Evolutionary conservation across 2,888 invertebrate species (phyloP), one percentile per base, ranked within the genome.

Genomic region (Steromphala cineraria): DNA sequence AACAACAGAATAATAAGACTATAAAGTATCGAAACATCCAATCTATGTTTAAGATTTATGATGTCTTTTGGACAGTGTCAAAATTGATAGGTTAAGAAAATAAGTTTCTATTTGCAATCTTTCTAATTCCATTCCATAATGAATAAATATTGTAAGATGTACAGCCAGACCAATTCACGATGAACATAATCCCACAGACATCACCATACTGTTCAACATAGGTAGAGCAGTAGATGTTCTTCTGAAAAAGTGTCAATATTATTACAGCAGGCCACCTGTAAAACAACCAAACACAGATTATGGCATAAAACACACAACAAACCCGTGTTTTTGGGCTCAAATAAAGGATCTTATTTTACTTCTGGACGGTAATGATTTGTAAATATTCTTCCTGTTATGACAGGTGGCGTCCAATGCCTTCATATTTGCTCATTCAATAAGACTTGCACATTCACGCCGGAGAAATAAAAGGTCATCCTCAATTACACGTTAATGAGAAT

Each of bases 251-350:
- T 24, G 62, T 62, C 62, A 62, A 62, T 62, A 62, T 62, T 62
- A 62, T 62, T 24, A 0, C 62, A 62, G 62, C 28, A 13, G 24
- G 24, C 24, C 62, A 24, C 62, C 62, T 62, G 62, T 62, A 62
- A 62, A 62, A 62, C 62, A 62, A 62, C 24, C 62, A 62, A 62
- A 62, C 62, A 62, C 13, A 28, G 62, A 62, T 62, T 62, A 62
- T 17, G 62, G 62, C 62, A 62, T 28, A 62, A 56, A 62, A 24
- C 28, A 24, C 62, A 62, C 62, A 62, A 15, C 62, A 13, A 62
- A 15, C 28, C 17, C 62, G 28, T 62, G 28, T 62, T 62, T 62
- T 62, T 15, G n/a, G 28, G 10, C 62, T n/a, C 62, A 28, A 28
- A 21, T 24, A 62, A 62, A 62, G 28, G 62, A 15, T 28, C 28